Percentiles rank a stretch among this genome's conserved stretches.
These are phyloP conservation scores for Lethocerus indicus DNA, from an alignment of 1,140 invertebrate genomes.

Conservation along the genomic window DNA sequence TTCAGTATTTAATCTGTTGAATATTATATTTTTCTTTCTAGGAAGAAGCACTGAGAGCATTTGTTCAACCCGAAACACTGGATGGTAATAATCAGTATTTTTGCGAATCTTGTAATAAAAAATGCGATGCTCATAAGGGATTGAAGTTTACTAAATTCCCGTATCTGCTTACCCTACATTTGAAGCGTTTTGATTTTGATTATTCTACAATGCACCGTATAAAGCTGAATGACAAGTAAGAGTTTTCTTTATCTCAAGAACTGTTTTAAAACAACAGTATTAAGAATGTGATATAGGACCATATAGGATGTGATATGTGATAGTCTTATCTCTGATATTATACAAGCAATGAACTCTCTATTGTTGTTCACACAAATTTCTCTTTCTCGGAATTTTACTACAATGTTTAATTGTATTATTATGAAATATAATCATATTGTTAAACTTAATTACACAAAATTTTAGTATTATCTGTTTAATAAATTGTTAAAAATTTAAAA, in stretches of 20 bases:
- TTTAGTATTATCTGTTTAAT: no score
- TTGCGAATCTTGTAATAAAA: constrained; percentile 76
- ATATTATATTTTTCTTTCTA: constrained; percentile 22
- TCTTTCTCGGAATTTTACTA: no score
- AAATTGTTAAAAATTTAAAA: no score
- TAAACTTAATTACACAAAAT: no score
- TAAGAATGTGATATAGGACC: no score
- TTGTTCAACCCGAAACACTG: constrained; percentile 72
- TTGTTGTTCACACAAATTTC: no score
- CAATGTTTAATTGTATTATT: not conserved
- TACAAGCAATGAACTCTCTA: no score
- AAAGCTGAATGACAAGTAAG: constrained; percentile 81
- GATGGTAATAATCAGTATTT: constrained; percentile 79
- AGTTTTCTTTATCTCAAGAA: constrained; percentile 5
- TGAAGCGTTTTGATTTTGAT: constrained; percentile 87
- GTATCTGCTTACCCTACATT: constrained; percentile 71
- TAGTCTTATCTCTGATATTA: no score
- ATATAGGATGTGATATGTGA: no score
- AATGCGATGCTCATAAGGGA: constrained; percentile 84
- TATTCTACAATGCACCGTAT: constrained; percentile 71
- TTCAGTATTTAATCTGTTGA: not conserved
- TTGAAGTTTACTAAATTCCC: constrained; percentile 78
- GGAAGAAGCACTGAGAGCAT: constrained; percentile 71
- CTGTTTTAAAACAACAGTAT: no score
- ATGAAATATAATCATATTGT: not conserved